Percentiles rank a stretch among this genome's conserved stretches.
Conservation (phyloP, 2,797 vertebrate species). For the Saguinus oedipus region DNA sequence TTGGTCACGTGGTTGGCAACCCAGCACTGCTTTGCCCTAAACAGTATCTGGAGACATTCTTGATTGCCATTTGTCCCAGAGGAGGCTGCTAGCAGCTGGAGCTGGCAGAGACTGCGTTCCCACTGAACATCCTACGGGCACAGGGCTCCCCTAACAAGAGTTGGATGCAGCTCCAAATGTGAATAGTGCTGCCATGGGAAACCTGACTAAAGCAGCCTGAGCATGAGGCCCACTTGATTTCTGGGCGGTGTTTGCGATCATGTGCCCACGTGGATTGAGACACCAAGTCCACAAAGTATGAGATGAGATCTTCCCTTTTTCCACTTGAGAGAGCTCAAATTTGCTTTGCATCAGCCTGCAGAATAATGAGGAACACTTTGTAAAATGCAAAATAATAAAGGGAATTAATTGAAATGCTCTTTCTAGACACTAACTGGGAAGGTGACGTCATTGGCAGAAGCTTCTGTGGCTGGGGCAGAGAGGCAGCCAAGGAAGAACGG, state of each 20-base stretch:
- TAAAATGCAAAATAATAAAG: neutral
- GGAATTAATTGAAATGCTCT: neutral
- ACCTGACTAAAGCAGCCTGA: fast-evolving
- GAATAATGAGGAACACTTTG: neutral
- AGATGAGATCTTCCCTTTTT: neutral
- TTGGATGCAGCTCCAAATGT: fast-evolving
- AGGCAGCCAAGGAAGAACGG: neutral
- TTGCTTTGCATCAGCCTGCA: neutral
- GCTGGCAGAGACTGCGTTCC: neutral
- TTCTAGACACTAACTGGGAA: neutral
- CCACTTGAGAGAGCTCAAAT: neutral
- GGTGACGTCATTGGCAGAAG: neutral
- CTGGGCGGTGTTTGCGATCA: fast-evolving
- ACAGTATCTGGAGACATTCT: neutral
- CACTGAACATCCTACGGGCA: neutral
- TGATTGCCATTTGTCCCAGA: neutral
- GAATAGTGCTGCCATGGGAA: fast-evolving
- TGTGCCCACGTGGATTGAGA: neutral
- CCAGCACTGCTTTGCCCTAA: neutral
- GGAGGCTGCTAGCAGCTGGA: too few species aligned
- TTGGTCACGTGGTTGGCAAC: neutral
- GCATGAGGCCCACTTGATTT: fast-evolving
- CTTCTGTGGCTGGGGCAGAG: neutral
- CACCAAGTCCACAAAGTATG: neutral
- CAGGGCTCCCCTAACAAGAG: neutral